Evolutionary conservation across 1,140 invertebrate species (phyloP), one percentile per base, ranked within the genome.

Genomic region (Agrilus planipennis): DNA sequence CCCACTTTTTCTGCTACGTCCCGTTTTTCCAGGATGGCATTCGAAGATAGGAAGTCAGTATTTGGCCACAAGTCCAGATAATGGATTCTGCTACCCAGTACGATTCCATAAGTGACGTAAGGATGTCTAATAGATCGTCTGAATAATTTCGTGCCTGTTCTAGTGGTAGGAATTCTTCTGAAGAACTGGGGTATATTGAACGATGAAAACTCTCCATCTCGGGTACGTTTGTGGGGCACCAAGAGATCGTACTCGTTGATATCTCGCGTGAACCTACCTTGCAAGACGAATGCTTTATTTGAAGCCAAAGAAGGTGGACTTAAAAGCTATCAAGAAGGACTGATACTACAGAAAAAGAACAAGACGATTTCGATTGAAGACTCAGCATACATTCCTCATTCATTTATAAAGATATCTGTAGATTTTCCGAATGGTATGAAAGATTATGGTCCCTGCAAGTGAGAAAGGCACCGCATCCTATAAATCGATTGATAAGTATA

Each of bases 1-100:
- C 45, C 35, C 2, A 54, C 39, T 6, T 31, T 47, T 3, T 34
- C 11, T 39, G 12, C 58, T 34, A 60, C 28, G 23, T 54, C 44
- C 16, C 66, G 57, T 7, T 58, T 64, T 55, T 79, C 75, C 18
- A 75, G 56, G 4, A 77, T 63, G 41, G 75, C 60, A 9, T 65
- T 58, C 0, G 75, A 72, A 28, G 70, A 63, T 22, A 76, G 49
- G 34, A 79, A 69, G 15, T 64, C 61, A 37, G 63, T 57, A 51
- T 73, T 76, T 9, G 73, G 69, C 34, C 52, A 60, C 16, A 77
- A 52, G 45, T 69, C 63, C 20, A 75, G 42, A 38, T 70, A 65
- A 37, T 72, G 56, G 17, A 67, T 54, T 32, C 56, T 50, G 10
- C 60, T 64, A 32, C 64, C 55, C 20, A 73, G 55, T 4, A 58